Conservation (phyloP, 2,113 vertebrate species). For the Nansenia antarctica region DNA sequence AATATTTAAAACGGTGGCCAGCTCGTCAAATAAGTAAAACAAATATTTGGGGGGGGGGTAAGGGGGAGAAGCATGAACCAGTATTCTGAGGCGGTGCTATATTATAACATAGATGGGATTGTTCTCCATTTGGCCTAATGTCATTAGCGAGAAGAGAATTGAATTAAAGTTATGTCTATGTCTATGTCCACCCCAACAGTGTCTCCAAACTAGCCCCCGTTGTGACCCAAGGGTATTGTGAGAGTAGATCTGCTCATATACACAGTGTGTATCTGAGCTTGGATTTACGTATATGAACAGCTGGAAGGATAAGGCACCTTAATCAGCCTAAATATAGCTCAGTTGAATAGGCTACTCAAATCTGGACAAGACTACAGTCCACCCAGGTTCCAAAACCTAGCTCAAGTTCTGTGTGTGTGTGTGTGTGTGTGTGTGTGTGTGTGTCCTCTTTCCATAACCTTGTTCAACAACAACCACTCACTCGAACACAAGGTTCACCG, state of each 20-base stretch:
- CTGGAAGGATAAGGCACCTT: constrained; percentile 34
- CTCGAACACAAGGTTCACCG: not conserved
- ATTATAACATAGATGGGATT: not conserved
- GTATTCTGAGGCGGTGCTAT: not conserved
- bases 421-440: no score
- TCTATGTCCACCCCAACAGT: no score
- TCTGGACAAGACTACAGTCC: not conserved
- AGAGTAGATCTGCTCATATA: not conserved
- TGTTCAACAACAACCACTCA: not conserved
- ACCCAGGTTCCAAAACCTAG: not conserved
- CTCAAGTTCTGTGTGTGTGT: not conserved
- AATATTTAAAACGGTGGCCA: not conserved
- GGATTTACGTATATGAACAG: not conserved
- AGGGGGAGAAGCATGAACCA: no score
- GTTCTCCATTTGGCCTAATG: not conserved
- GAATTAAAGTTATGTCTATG: not conserved
- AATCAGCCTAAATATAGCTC: constrained; percentile 45
- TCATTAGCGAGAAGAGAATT: not conserved
- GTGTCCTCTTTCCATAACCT: not conserved
- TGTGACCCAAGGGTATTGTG: not conserved
- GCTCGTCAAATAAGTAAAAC: no score
- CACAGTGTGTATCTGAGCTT: not conserved
- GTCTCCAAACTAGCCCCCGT: not conserved
- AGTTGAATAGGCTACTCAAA: not conserved
- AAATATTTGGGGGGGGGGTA: no score